phyloP scores from a whole-genome alignment of 2,888 invertebrate genomes.

The Elaeidobius kamerunicus region DNA sequence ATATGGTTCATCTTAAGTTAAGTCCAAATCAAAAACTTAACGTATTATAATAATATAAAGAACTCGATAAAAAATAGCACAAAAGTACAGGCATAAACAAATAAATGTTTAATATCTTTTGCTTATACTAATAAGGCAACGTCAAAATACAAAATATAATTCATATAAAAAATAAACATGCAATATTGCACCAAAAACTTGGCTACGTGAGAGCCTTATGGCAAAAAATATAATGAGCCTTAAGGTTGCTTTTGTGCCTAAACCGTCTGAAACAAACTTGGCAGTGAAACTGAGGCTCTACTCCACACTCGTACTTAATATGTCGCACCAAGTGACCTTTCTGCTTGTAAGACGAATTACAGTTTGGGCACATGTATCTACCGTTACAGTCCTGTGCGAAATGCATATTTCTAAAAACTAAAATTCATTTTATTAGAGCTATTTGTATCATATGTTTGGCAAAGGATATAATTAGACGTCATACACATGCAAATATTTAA shows the following conservation, averaged over 20 bases:
- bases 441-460: neutral
- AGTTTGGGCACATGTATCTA: constrained; percentile 40
- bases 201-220: constrained; percentile 38
- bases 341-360: constrained; percentile 41
- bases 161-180: neutral
- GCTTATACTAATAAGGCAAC: neutral
- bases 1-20: too few relatives aligned
- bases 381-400: constrained; percentile 41
- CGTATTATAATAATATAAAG: neutral
- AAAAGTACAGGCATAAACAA: neutral
- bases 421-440: constrained; percentile 7
- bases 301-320: constrained; percentile 44
- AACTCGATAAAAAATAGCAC: neutral
- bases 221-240: constrained; percentile 48
- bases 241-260: constrained; percentile 53
- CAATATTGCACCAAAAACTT: neutral
- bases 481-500: too few relatives aligned
- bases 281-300: constrained; percentile 51
- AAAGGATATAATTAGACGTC: neutral
- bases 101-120: neutral
- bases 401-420: constrained; percentile 41
- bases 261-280: constrained; percentile 48
- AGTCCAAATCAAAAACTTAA: too few relatives aligned
- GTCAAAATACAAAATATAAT: neutral
- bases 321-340: constrained; percentile 43